Evolutionary conservation across 2,888 invertebrate genomes (phyloP).

Genomic region (Dryomyza anilis): DNA sequence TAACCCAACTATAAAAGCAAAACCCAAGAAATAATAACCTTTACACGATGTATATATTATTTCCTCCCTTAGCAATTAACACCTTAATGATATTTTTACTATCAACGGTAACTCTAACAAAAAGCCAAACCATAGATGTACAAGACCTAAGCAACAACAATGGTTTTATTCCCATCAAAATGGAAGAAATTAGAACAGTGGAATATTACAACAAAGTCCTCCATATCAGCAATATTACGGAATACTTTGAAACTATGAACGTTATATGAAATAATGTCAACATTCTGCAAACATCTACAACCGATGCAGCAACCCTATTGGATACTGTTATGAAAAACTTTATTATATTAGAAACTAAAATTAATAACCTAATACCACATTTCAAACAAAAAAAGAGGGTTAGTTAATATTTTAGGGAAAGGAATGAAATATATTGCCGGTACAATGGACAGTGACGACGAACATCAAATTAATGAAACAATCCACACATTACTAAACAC

Average conservation of each 20-base stretch:
- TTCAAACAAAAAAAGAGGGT: constrained; percentile 26
- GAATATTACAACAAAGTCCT: constrained; percentile 22
- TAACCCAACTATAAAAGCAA: constrained; percentile 2
- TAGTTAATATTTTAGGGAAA: constrained; percentile 29
- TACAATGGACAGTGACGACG: too few species aligned
- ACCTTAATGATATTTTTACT: neutral
- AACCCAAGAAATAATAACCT: neutral
- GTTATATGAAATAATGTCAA: constrained; percentile 10
- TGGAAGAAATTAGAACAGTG: constrained; percentile 11
- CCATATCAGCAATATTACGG: constrained; percentile 31
- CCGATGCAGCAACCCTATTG: neutral
- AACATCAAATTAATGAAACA: too few species aligned
- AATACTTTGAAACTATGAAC: constrained; percentile 19
- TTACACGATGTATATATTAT: too few species aligned
- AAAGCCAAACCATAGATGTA: constrained; percentile 1
- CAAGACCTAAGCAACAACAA: constrained; percentile 17
- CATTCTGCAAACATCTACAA: neutral
- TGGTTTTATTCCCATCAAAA: constrained; percentile 16
- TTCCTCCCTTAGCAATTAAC: too few species aligned
- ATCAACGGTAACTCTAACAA: neutral
- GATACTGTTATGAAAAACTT: too few species aligned
- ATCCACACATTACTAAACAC: constrained; percentile 29
- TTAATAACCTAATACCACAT: constrained; percentile 27
- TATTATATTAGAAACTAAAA: too few species aligned
- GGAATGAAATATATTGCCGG: constrained; percentile 31